phyloP scores from a whole-genome alignment of 2,113 vertebrate genomes.

The Percina caprodes region DNA sequence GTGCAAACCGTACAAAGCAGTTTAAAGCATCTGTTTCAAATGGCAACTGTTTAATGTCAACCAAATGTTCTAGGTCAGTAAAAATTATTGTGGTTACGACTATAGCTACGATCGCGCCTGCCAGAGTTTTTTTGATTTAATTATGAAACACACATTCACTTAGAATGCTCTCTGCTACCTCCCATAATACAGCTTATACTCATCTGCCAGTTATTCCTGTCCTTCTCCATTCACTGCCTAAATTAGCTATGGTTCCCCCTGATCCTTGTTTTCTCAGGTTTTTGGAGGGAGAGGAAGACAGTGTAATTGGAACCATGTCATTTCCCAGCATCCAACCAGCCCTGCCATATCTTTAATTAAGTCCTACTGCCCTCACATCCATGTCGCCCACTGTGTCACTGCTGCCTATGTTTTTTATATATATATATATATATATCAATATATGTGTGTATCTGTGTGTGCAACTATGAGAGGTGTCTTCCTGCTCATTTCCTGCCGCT shows the following conservation, averaged over 20 bases:
- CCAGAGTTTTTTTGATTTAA: conserved; percentile 18
- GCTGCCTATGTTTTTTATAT: conserved; percentile 9
- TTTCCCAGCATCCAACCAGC: conserved; percentile 69
- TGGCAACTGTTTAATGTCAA: conserved; percentile 55
- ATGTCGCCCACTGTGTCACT: conserved; percentile 57
- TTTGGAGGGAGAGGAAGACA: conserved; percentile 49
- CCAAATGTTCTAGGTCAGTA: conserved; percentile 58
- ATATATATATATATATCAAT: conserved; percentile 10
- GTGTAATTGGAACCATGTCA: conserved; percentile 75
- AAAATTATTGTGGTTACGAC: conserved; percentile 44
- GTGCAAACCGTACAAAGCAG: conserved; percentile 22
- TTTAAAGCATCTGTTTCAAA: conserved; percentile 42
- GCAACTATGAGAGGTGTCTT: conserved; percentile 36
- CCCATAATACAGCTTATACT: conserved; percentile 23
- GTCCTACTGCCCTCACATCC: conserved; percentile 61
- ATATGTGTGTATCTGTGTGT: conserved; percentile 16
- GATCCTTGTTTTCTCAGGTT: conserved; percentile 47
- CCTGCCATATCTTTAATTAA: conserved; percentile 81
- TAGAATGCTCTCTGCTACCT: conserved; percentile 15
- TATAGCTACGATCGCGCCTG: conserved; percentile 9
- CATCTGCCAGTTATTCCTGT: conserved; percentile 35
- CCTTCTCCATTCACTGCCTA: conserved; percentile 43
- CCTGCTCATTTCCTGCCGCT: conserved; percentile 51
- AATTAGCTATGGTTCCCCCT: conserved; percentile 56
- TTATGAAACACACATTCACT: conserved; percentile 26